Percentiles rank a stretch among this genome's conserved stretches.
Evolutionary conservation across 2,888 invertebrate genomes (phyloP).

Genomic region (Phyto melanocephala): DNA sequence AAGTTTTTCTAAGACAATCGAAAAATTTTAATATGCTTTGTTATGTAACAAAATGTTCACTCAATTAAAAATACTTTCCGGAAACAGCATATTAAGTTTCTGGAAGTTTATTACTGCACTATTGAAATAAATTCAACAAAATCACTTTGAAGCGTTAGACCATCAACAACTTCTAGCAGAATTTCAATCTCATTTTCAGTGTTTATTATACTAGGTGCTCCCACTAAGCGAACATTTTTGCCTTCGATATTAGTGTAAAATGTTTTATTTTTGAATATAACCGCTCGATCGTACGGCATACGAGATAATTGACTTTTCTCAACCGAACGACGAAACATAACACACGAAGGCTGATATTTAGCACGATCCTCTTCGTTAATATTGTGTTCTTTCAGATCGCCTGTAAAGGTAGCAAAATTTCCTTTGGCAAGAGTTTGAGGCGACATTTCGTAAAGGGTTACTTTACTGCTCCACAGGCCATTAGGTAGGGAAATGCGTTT

Average conservation of each 20-base stretch:
- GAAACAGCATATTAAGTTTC: not conserved
- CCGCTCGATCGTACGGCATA: constrained; percentile 78
- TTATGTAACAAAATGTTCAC: not conserved
- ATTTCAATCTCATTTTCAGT: constrained; percentile 76
- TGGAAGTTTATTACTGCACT: constrained; percentile 47
- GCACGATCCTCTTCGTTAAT: constrained; percentile 76
- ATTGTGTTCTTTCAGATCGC: constrained; percentile 75
- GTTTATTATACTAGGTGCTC: constrained; percentile 76
- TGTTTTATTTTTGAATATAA: constrained; percentile 78
- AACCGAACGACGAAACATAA: constrained; percentile 76
- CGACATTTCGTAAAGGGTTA: constrained; percentile 75
- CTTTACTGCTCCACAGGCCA: constrained; percentile 75
- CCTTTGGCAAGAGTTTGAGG: constrained; percentile 69
- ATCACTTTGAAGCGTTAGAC: constrained; percentile 74
- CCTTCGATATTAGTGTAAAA: constrained; percentile 78
- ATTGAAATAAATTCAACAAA: constrained; percentile 73
- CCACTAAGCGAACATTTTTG: constrained; percentile 77
- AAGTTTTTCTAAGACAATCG: too few species aligned
- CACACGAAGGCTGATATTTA: constrained; percentile 77
- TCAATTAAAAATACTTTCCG: not conserved
- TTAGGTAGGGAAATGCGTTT: constrained; percentile 74
- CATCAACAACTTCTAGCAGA: constrained; percentile 77
- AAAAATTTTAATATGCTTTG: not conserved
- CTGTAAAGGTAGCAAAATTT: constrained; percentile 73
- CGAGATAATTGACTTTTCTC: constrained; percentile 70